Evolutionary conservation across 2,888 invertebrate species (phyloP), one percentile per base, ranked within the genome.

Genomic region (Calameuta pallipes): DNA sequence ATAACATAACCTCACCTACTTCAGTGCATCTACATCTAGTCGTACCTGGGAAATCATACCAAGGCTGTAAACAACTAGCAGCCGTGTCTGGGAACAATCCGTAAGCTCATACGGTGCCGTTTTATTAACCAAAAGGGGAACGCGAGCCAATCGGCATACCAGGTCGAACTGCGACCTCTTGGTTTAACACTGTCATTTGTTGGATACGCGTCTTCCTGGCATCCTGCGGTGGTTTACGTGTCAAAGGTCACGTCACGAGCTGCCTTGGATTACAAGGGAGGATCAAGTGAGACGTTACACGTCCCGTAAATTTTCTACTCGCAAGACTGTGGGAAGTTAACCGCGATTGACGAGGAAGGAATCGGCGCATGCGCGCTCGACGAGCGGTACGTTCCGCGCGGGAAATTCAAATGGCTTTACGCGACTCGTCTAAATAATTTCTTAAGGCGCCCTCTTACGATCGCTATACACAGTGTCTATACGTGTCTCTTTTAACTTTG

Each of bases 301-400:
- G 83, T 83, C 84, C 85, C 84, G 87, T 87, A 88, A 87, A 89
- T 89, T 89, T 87, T 86, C 87, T 85, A 88, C 86, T 86, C 83
- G 15, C 77, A 69, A 87, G 89, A 89, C 90, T 90, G 90, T 90
- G 90, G 89, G 90, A 90, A 90, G 88, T 87, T 89, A 87, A 83
- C 82, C 82, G 82, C 78, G 77, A 76, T 80, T 83, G 81, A 83
- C 78, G 82, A 80, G 82, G 79, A 6, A 11, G 12, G 12, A 13
- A 2, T 11, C 71, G 71, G 71, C 71, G 71, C 71, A 34, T 70
- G 33, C 23, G 33, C 70, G 1, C 15, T 6, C 15, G 0, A 41
- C 4, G 11, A 33, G 70, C 33, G 13, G 30, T 30, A 30, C 11
- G 70, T 11, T 11, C 3, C 0, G 33, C 71, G 31, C 71, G 41